Base-by-base conservation (phyloP, 2,797 vertebrate species). In the Odontamblyopus rebecca region DNA sequence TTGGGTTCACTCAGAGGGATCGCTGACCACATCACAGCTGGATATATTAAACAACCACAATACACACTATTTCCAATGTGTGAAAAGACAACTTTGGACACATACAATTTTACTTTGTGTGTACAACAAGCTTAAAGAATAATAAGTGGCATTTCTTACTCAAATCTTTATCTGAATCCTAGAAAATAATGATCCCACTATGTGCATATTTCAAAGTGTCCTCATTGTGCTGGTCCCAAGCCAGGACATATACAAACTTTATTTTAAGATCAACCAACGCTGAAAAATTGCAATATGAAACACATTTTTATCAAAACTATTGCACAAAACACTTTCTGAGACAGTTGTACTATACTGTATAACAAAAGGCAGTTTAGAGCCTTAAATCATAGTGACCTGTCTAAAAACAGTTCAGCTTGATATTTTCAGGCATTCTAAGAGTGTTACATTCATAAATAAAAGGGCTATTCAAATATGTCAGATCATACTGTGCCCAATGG, bases 1-100 rank as follows among this genome's bases (percentile, higher is more conserved):
- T 51, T 56, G 83, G 65, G 87, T 84, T 90, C 87, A 87, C 70
- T 67, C 60, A 67, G 71, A 73, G 74, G 73, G 76, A 67, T 57
- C 71, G 77, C 41, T 72, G 73, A 85, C 76, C 78, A 51, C 73
- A 78, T 44, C 77, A 68, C 53, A 29, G 57, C 57, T 60, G 26
- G 5, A 60, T 30, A 60, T 57, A 57, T 26, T 57, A 57, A 12
- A n/a, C 51, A 57, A n/a, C 53, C 53, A n/a, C n/a, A 57, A 57
- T 57, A 26, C n/a, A 26, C 54, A 56, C 54, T 56, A 56, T 12
- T 56, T 4, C 53, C n/a, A 11, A 23, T 23, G 54, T 11, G 8
- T 4, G 2, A 54, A 54, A 54, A n/a, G 53, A 53, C 51, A 35
- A 7, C 6, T 35, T 13, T 44, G 41, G 12, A 44, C 41, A 44